These are phyloP conservation scores for Promerops cafer DNA, from an alignment of 2,113 vertebrate species.

Conservation along the genomic window DNA sequence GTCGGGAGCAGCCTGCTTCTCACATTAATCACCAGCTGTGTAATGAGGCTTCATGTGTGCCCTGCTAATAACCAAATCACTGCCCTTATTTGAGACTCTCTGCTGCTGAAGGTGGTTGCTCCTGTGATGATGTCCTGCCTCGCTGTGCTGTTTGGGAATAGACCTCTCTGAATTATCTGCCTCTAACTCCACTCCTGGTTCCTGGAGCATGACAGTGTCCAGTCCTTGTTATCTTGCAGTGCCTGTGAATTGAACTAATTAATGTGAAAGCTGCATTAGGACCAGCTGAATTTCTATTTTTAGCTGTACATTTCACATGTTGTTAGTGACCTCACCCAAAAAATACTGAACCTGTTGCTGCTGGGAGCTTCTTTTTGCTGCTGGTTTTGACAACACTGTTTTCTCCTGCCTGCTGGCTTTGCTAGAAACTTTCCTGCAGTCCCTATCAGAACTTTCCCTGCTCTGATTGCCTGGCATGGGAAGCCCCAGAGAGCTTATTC, in stretches of 20 bases:
- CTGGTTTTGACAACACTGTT: background rate
- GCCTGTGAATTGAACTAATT: background rate
- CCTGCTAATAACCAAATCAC: background rate
- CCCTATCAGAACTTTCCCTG: background rate
- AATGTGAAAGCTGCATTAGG: background rate
- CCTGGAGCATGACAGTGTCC: background rate
- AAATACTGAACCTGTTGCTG: background rate
- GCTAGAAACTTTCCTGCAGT: background rate
- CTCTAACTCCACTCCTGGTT: background rate
- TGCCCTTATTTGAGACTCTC: background rate
- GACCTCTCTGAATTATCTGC: background rate
- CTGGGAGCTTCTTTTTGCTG: background rate
- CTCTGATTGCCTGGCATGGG: background rate
- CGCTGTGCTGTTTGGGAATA: background rate
- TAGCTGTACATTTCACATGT: background rate
- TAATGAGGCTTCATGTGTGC: conserved; percentile 19
- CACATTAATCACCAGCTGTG: conserved; percentile 54
- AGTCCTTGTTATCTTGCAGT: background rate
- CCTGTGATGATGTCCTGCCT: background rate
- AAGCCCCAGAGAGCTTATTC: background rate
- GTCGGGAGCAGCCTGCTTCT: conserved; percentile 31
- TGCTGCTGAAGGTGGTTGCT: background rate
- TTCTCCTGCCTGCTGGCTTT: background rate
- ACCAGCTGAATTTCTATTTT: background rate
- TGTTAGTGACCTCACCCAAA: background rate